A percentile compares a stretch with the other conserved stretches of the same genome.
phyloP scores from a whole-genome alignment of 2,797 vertebrate genomes.

The Amazona finschi region DNA sequence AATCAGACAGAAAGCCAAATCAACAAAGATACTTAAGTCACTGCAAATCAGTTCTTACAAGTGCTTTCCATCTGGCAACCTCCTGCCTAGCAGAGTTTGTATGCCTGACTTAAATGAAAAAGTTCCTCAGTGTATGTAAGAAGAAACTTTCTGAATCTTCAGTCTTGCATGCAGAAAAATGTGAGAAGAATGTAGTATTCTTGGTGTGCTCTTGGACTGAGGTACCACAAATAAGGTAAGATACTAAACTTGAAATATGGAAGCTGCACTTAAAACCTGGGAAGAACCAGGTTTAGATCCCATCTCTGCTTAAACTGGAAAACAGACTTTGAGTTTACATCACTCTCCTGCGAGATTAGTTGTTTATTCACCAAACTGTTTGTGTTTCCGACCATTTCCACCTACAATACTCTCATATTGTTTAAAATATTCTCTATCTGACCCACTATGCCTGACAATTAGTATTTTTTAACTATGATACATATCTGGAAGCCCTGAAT shows the following conservation, averaged over 20 bases:
- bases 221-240: background rate
- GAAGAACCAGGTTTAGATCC: background rate
- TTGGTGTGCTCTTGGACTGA: background rate
- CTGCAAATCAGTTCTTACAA: background rate
- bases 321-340: background rate
- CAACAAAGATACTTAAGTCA: background rate
- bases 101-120: background rate
- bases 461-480: background rate
- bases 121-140: background rate
- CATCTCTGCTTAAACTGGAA: background rate
- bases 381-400: background rate
- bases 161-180: background rate
- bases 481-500: background rate
- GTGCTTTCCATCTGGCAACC: background rate
- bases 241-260: background rate
- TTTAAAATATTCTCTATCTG: background rate
- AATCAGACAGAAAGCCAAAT: background rate
- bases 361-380: background rate
- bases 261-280: background rate
- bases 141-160: background rate
- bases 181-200: background rate
- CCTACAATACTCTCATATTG: background rate
- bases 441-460: background rate
- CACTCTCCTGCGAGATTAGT: background rate
- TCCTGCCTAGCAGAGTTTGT: background rate